Percentiles rank a stretch among this genome's conserved stretches.
Conservation (phyloP, 2,888 invertebrate species). For the Nebria brevicollis region DNA sequence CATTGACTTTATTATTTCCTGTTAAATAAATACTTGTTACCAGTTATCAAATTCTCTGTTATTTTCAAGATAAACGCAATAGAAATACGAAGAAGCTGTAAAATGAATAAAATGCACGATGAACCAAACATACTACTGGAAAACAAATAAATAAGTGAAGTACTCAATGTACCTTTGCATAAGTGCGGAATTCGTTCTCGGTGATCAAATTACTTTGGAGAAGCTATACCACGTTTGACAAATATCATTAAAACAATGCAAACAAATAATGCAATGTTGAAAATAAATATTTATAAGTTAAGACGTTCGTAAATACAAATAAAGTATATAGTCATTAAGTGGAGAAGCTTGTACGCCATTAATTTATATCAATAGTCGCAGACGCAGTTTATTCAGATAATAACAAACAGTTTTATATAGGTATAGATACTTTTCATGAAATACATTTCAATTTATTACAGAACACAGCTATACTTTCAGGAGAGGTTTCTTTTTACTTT, state of each 20-base stretch:
- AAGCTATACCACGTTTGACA: no score
- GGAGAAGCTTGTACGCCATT: not conserved
- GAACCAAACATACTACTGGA: no score
- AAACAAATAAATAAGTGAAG: no score
- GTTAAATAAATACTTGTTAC: no score
- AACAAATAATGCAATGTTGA: not conserved
- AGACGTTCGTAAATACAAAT: not conserved
- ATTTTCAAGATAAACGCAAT: no score
- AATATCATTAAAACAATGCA: not conserved
- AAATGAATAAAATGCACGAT: no score
- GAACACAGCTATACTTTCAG: not conserved
- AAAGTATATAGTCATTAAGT: not conserved
- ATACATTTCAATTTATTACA: not conserved
- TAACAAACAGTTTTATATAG: not conserved
- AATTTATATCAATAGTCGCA: not conserved
- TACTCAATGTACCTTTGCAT: no score
- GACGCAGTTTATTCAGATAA: not conserved
- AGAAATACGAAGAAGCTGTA: no score
- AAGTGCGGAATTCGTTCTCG: no score
- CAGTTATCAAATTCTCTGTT: no score
- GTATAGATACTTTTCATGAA: not conserved
- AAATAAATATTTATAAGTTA: not conserved
- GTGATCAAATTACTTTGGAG: no score
- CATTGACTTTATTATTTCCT: no score
- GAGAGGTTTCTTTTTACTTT: not conserved